Percentiles rank a stretch among this genome's conserved stretches.
Conservation (phyloP, 2,113 vertebrate genomes). For the Dendropsophus ebraccatus region DNA sequence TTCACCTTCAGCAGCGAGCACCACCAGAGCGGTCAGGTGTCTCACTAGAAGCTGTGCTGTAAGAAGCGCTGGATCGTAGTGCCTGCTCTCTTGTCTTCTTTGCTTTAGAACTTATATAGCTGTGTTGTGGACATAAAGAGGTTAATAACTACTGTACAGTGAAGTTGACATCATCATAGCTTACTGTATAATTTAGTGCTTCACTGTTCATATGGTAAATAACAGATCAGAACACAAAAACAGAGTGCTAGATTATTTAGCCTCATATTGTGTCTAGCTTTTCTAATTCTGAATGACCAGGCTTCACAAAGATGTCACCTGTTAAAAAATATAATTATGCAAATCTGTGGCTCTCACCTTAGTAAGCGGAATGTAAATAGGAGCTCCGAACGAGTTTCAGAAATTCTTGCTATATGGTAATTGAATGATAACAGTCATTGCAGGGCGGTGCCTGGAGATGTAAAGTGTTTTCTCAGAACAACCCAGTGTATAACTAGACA, state of each 20-base stretch:
- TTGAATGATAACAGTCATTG: conserved; percentile 60
- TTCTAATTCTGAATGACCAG: not conserved
- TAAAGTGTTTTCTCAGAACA: not conserved
- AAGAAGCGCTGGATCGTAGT: too few relatives aligned
- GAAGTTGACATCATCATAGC: too few relatives aligned
- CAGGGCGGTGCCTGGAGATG: conserved; percentile 54
- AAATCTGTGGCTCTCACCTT: conserved; percentile 60
- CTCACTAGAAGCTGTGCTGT: too few relatives aligned
- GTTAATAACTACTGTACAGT: too few relatives aligned
- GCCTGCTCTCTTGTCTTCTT: too few relatives aligned
- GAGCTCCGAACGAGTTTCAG: conserved; percentile 65
- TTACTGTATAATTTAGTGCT: too few relatives aligned
- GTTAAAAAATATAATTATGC: conserved; percentile 59
- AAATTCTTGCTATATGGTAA: conserved; percentile 68
- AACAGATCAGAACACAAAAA: not conserved
- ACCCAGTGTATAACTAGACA: not conserved
- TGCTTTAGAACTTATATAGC: too few relatives aligned
- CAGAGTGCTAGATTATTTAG: not conserved
- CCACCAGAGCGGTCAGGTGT: too few relatives aligned
- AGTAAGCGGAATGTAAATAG: conserved; percentile 60
- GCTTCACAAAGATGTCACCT: conserved; percentile 3
- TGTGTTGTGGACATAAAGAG: too few relatives aligned
- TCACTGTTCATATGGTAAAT: too few relatives aligned
- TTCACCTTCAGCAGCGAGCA: too few relatives aligned
- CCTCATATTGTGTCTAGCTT: not conserved